Evolutionary conservation across 2,888 invertebrate species (phyloP), one percentile per base, ranked within the genome.

Genomic region (Volucella bombylans): DNA sequence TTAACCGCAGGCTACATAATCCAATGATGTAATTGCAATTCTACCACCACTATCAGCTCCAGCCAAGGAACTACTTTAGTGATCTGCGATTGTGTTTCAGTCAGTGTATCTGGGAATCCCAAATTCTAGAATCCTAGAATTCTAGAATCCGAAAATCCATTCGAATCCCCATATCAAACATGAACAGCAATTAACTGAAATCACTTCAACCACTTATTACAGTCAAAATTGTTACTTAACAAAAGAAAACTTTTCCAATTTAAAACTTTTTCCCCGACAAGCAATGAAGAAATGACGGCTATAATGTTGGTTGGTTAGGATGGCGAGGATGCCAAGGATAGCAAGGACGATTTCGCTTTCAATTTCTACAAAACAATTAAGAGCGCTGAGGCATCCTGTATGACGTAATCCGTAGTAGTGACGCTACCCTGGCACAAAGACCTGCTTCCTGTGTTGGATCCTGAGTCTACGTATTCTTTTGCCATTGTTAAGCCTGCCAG

Each of bases 181-280:
- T 76, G 80, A 83, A 78, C 82, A 79, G 59, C 79, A 69, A 83
- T 83, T 74, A 85, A 72, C 43, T 71, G 71, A 81, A 85, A 85
- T 85, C 85, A 85, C 85, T 85, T 77, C 76, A 85, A 85, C 81
- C 85, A 77, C 81, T 81, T 81, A 81, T 77, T 85, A 81, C 85
- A 81, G 81, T 85, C 72, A 67, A 77, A 80, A 85, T 77, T 85
- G 81, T 80, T 80, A 78, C 68, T 71, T 82, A 72, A 59, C 71
- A 77, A 76, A 67, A 61, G 67, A 64, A 79, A 85, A 81, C 67
- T 77, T 85, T 85, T 81, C 76, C 81, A 76, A 81, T 77, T 85
- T 81, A 77, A 85, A 85, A 81, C 41, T 77, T 85, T 81, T 69
- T 38, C 71, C 67, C 67, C 59, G 69, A 54, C 71, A 83, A 85